A percentile compares a stretch with the other conserved stretches of the same genome.
Evolutionary conservation across 1,140 invertebrate genomes (phyloP).

Genomic region (Zophobas atratus): DNA sequence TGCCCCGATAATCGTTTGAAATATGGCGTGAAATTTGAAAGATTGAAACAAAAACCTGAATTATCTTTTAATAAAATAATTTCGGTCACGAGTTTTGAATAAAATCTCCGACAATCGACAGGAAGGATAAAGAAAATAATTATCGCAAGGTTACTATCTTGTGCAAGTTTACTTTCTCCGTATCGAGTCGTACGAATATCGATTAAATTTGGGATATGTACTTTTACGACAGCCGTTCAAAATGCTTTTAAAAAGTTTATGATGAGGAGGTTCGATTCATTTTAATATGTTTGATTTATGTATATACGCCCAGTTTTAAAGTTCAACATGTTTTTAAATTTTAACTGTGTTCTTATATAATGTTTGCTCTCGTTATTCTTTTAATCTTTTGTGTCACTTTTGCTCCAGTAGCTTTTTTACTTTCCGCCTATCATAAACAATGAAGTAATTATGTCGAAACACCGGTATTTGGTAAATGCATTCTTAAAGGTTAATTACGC

Average conservation of each 20-base stretch:
- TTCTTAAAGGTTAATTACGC: conserved; percentile 41
- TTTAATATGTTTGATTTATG: conserved; percentile 49
- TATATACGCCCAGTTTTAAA: conserved; percentile 49
- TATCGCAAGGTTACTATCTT: background rate
- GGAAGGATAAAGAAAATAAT: background rate
- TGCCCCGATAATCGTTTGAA: conserved; percentile 37
- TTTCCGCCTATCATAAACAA: conserved; percentile 48
- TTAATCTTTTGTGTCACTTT: conserved; percentile 47
- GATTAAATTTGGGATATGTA: conserved; percentile 37
- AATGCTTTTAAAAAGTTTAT: conserved; percentile 47
- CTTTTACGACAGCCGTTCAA: conserved; percentile 39
- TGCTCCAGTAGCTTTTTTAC: conserved; percentile 41
- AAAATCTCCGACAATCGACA: conserved; percentile 9
- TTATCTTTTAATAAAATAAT: background rate
- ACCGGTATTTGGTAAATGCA: conserved; percentile 37
- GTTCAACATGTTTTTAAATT: conserved; percentile 48
- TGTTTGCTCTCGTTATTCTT: conserved; percentile 48
- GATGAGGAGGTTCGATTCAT: conserved; percentile 47
- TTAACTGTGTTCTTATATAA: conserved; percentile 48
- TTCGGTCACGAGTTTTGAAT: conserved; percentile 8
- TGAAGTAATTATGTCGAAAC: conserved; percentile 47
- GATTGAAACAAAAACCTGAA: conserved; percentile 24
- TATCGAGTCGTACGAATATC: background rate
- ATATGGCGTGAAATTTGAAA: conserved; percentile 42
- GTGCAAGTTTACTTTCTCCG: conserved; percentile 19